Evolutionary conservation across 2,888 invertebrate genomes (phyloP), one percentile per base, ranked within the genome.

Genomic region (Drosophila birchii): DNA sequence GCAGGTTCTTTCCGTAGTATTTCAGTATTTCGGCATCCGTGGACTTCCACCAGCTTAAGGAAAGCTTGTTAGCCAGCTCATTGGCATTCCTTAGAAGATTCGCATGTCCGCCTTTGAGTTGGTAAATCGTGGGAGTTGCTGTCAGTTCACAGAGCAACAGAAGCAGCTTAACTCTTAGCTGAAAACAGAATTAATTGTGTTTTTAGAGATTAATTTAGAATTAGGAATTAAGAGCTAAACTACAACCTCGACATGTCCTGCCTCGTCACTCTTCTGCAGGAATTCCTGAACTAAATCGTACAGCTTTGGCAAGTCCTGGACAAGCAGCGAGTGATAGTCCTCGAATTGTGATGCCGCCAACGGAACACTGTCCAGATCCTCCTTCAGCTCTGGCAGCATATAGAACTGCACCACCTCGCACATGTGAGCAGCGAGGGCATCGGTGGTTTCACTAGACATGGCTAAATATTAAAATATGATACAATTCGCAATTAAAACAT

Each of bases 141-240:
- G 85, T 88, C 41, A 92, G 58, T 77, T 92, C 92, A 67, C 91
- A 91, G 0, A 90, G 62, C 11, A 92, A 63, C 18, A 90, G 23
- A 2, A 91, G 58, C 0, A 92, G 79, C 18, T 70, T 63, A 2
- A 79, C 78, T 16, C 80, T 78, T 14, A 89, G 32, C 92, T 92
- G n/a, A 23, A 72, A 61, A 36, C 11, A 23, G 20, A 23, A 16
- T 20, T 0, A 16, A 11, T 1, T 1, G 34, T 6, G 51, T 36
- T 36, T 11, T 51, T 3, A 23, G 34, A 51, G 8, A 20, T 9
- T 14, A 36, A 14, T 6, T 23, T 16, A 5, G 3, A 51, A 36
- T 32, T 12, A 9, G 39, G 9, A n/a, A 14, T 1, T 1, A 11
- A 11, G 6, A 23, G 16, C 45, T 9, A 16, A 12, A 16, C 7